Base-by-base conservation (phyloP, 1,140 invertebrate genomes). In the Acyrthosiphon pisum region DNA sequence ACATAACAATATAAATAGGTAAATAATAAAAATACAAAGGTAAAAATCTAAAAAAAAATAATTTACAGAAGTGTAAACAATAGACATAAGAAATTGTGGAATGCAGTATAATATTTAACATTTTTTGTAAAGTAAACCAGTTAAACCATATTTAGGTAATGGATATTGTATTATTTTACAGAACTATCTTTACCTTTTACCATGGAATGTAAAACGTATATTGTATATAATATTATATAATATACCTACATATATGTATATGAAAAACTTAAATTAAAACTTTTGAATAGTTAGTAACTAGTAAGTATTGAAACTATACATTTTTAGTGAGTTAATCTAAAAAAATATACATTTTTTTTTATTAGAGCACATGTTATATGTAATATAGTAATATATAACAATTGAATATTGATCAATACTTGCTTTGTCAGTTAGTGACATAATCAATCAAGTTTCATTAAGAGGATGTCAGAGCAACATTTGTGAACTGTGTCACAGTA, bases 381-480 rank as follows among this genome's bases (percentile, higher is more conserved):
- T 50, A 11, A 9, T 46, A 46, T 60, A 41, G 41, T 68, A 68
- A n/a, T n/a, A 68, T 68, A 11, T n/a, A 76, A 35, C 60, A 76
- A 76, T 76, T 76, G 30, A 68, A 68, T 68, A 68, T 68, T 68
- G 60, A 76, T 76, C n/a, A 6, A n/a, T 76, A 68, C 60, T 68
- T n/a, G 60, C 0, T 76, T 76, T 76, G 60, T n/a, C n/a, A 76
- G n/a, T 76, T 76, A 2, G 30, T 76, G 60, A 76, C 60, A 76
- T 18, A 76, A 76, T 76, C 30, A 76, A 76, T 76, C 60, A 76
- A 76, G 60, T 76, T 76, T 76, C 60, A 76, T 76, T 76, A 76
- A 76, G 60, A n/a, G 14, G 4, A 76, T n/a, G 60, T n/a, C 60
- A 76, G 60, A 1, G n/a, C n/a, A 76, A 76, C 60, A 76, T 76